Evolutionary conservation across 2,888 invertebrate species (phyloP), one percentile per base, ranked within the genome.

Genomic region (Drosophila parthenogenetica): DNA sequence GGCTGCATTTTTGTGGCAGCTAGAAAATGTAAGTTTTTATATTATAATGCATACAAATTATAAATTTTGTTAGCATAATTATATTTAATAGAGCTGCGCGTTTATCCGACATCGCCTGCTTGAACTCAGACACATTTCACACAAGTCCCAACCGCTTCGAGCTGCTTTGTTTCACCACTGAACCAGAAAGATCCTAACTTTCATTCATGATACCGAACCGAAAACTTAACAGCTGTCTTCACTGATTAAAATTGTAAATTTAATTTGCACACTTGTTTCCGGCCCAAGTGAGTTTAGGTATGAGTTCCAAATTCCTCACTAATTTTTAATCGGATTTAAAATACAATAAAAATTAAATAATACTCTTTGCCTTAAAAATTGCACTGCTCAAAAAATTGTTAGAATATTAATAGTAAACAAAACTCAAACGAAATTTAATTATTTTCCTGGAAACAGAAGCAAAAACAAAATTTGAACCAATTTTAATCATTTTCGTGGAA

Each of bases 91-190:
- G 37, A 39, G 39, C 8, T 48, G 13, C 13, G 35, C 8, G 2
- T 42, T 32, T 49, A 61, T 63, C 61, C 74, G 68, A 59, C 51
- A 71, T 39, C 19, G 64, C 55, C 43, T 79, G 39, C 57, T 53
- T 43, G 4, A 35, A 55, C 25, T 32, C 40, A 58, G 10, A 32
- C 35, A 35, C 3, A 65, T 50, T 63, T 53, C 17, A 54, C 64
- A 72, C 87, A 53, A 69, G 51, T 35, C 48, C 5, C 70, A 87
- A 81, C 83, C 79, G 87, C 87, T 62, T 77, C n/a, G 14, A 87
- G 85, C 89, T 77, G 82, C 89, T 59, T 77, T 53, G 17, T n/a
- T 54, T 54, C 68, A 43, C 14, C 11, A 42, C 13, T 16, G 37
- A 89, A 84, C 83, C 79, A 81, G 88, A 65, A 37, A 5, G 62